A percentile compares a stretch with the other conserved stretches of the same genome.
These are phyloP conservation scores for Apaloderma vittatum DNA, from an alignment of 2,113 vertebrate species.

Conservation along the genomic window DNA sequence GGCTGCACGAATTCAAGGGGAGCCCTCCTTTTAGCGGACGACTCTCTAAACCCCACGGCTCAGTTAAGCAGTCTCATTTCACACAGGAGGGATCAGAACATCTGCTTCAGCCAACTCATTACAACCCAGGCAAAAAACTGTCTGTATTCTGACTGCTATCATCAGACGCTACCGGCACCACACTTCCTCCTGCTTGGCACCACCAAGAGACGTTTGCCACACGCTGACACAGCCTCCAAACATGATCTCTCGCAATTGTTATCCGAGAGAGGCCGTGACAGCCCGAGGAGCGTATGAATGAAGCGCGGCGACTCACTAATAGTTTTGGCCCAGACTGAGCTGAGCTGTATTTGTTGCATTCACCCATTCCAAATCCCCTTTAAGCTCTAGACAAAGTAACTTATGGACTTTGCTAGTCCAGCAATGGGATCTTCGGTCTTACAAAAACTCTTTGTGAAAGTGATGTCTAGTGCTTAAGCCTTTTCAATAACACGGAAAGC, in stretches of 20 bases:
- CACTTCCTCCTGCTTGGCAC: background rate
- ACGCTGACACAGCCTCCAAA: background rate
- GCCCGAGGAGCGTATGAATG: background rate
- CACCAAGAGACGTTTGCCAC: background rate
- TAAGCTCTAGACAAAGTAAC: conserved; percentile 64
- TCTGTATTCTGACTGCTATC: background rate
- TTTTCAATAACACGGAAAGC: background rate
- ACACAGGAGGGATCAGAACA: background rate
- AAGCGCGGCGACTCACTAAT: fast-evolving
- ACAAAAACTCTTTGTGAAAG: conserved; percentile 12
- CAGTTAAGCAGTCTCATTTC: background rate
- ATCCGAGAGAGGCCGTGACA: background rate
- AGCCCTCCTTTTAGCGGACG: background rate
- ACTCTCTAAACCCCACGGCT: background rate
- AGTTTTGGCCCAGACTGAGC: background rate
- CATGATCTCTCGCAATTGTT: background rate
- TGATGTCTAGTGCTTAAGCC: background rate
- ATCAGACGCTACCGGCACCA: background rate
- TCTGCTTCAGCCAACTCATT: background rate
- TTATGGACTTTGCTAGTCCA: conserved; percentile 22
- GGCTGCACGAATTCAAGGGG: background rate
- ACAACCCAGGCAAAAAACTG: background rate
- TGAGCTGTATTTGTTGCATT: background rate
- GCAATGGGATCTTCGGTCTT: background rate
- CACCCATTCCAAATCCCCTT: conserved; percentile 40